Evolutionary conservation across 2,888 invertebrate species (phyloP).

Genomic region (Hirtodrosophila confusa): DNA sequence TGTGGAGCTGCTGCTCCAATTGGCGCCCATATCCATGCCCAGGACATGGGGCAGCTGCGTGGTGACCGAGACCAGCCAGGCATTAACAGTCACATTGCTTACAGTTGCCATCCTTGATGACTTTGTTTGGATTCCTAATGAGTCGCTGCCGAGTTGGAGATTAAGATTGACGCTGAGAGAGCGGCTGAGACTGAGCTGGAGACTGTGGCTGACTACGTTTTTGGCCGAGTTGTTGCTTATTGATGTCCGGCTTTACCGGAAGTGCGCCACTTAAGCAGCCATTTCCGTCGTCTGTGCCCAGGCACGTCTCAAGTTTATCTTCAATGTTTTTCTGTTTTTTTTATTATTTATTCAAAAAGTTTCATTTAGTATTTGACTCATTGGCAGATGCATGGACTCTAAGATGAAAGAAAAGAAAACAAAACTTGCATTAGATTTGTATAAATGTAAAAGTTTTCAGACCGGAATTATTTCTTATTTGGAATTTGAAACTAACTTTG

Average conservation of each 20-base stretch:
- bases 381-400: constrained; percentile 54
- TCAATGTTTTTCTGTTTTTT: constrained; percentile 33
- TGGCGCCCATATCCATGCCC: constrained; percentile 22
- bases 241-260: constrained; percentile 57
- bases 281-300: constrained; percentile 60
- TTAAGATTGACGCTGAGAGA: constrained; percentile 17
- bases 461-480: constrained; percentile 63
- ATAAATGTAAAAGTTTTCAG: constrained; percentile 58
- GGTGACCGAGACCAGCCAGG: constrained; percentile 41
- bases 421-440: constrained; percentile 48
- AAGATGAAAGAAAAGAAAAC: constrained; percentile 28
- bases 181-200: not conserved
- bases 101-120: constrained; percentile 51
- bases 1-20: constrained; percentile 44
- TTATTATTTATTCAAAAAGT: constrained; percentile 55
- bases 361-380: constrained; percentile 52
- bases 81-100: constrained; percentile 50
- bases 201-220: constrained; percentile 4
- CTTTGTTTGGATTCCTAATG: constrained; percentile 36
- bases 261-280: constrained; percentile 72
- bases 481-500: constrained; percentile 65
- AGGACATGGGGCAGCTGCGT: constrained; percentile 58
- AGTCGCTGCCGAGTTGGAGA: constrained; percentile 24
- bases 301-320: constrained; percentile 52
- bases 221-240: constrained; percentile 20